Base-by-base conservation (phyloP, 2,113 vertebrate genomes). In the Aspidoscelis tigris region DNA sequence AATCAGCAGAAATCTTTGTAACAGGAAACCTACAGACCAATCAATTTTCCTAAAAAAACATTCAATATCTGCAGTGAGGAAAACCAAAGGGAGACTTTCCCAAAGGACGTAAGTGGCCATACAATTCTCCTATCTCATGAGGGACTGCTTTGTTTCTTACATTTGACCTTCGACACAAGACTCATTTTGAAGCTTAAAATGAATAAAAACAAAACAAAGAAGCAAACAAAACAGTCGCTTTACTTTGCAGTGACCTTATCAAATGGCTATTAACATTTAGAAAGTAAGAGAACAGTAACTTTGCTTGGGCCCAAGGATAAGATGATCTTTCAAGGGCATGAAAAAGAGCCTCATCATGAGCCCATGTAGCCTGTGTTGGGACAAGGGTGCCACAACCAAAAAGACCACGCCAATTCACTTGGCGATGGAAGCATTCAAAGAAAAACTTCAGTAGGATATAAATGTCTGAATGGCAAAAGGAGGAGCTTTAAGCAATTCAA, bases 161-260 rank as follows among this genome's bases (percentile, higher is more conserved):
- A 79, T 84, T 24, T 84, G 76, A 84, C 76, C 69, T 84, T 66
- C 9, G 55, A 78, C 76, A 47, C 20, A 44, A 44, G 43, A 50
- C 69, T 79, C 58, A 84, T 79, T 72, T 55, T 79, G 55, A 47
- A 84, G 83, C 41, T 79, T 79, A 24, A 65, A 84, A 84, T 14
- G 33, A 33, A 33, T 33, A 33, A 33, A 33, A 33, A 33, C 33
- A 33, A 8, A 11, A 58, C 55, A 79, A 64, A 79, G 76, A 73
- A 79, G 50, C 69, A 84, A 41, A 79, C 68, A 71, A 69, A 83
- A 84, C 69, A 81, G 41, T 41, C 7, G 76, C 24, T 76, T 86
- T 81, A 76, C 65, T 81, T n/a, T 70, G 73, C 53, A 81, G 26
- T 86, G 78, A 86, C 71, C 78, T 76, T 81, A 86, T 81, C 72